phyloP scores from a whole-genome alignment of 2,113 vertebrate species.

The Platycercus adscitus region DNA sequence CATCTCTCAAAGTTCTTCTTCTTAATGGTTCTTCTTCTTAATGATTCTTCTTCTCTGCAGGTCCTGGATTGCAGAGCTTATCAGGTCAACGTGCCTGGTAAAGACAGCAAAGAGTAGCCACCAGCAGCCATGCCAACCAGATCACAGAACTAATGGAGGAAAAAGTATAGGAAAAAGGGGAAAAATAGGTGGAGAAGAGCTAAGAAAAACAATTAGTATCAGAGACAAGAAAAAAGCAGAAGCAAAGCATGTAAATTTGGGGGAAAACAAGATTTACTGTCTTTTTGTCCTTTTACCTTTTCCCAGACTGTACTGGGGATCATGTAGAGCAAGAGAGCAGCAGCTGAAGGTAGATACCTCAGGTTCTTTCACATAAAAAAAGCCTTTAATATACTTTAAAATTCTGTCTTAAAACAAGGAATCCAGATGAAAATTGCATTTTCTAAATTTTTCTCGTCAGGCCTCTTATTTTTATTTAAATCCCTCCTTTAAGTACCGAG shows the following conservation, averaged over 20 bases:
- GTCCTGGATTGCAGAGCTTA: neutral
- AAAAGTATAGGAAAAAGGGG: neutral
- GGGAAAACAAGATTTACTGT: neutral
- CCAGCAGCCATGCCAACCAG: accelerated
- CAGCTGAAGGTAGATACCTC: neutral
- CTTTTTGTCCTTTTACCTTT: neutral
- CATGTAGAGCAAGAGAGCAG: accelerated
- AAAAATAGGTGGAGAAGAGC: neutral
- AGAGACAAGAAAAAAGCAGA: neutral
- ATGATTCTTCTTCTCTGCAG: neutral
- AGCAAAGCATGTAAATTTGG: accelerated
- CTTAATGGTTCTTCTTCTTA: too few relatives aligned
- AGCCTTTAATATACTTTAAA: neutral
- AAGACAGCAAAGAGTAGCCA: neutral
- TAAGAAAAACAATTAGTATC: neutral
- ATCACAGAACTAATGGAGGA: neutral
- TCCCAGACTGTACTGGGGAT: neutral
- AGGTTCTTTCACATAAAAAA: neutral
- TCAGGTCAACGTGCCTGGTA: accelerated
- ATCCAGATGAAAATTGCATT: neutral
- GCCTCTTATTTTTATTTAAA: neutral
- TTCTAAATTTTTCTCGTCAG: neutral
- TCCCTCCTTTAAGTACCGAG: neutral
- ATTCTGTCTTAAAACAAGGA: neutral
- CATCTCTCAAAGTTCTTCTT: neutral